phyloP scores from a whole-genome alignment of 2,797 vertebrate species.

The Prionace glauca region DNA sequence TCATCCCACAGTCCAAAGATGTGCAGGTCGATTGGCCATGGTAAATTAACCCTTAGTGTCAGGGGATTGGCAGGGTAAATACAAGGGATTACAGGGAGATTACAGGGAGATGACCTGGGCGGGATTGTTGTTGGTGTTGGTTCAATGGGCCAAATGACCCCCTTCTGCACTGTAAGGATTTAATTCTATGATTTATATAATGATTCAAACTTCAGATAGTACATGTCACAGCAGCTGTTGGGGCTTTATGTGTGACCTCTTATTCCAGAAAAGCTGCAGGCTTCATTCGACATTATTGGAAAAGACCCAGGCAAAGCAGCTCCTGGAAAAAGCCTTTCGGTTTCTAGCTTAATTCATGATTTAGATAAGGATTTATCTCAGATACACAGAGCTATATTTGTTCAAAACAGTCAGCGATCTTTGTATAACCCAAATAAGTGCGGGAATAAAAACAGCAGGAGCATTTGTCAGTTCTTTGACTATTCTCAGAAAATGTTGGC shows the following conservation, averaged over 20 bases:
- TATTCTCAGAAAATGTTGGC: no score
- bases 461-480: neutral
- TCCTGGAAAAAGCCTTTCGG: neutral
- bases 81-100: no score
- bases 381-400: neutral
- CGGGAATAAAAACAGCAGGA: neutral
- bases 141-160: no score
- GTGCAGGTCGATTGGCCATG: no score
- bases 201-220: neutral
- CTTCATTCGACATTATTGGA: neutral
- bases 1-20: no score
- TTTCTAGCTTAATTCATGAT: neutral
- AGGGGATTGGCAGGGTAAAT: no score
- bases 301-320: neutral
- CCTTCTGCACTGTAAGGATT: no score
- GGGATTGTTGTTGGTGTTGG: no score
- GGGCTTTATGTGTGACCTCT: neutral
- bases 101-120: no score
- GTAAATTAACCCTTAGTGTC: no score
- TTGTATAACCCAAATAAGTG: neutral
- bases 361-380: neutral
- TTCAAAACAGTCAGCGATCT: no score
- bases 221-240: neutral
- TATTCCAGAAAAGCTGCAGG: neutral
- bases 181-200: neutral